Base-by-base conservation (phyloP, 2,113 vertebrate genomes). In the Leuciscus idus region DNA sequence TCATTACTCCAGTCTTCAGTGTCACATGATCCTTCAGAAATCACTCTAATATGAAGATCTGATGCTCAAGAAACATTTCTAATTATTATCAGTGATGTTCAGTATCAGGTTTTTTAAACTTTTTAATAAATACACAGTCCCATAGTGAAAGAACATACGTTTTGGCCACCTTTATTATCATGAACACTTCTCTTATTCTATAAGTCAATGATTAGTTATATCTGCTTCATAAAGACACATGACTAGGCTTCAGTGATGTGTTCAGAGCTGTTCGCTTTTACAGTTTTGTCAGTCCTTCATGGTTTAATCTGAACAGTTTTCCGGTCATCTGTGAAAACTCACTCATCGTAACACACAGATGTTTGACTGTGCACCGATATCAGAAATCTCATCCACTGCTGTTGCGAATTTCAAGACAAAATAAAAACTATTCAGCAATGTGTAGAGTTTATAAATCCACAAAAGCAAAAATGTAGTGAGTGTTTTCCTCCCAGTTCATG, bases 341-440 rank as follows among this genome's bases (percentile, higher is more conserved):
- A 21, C 36, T 46, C 9, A 43, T 11, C 7, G 23, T 26, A 52
- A 46, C 21, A 21, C 33, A 12, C n/a, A 48, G 12, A 75, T 15
- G 26, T 30, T 36, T 78, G 75, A 50, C 46, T 1, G n/a, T 3
- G 0, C 48, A 8, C n/a, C 21, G 28, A 78, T 78, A 7, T 57
- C 30, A 52, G 12, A 12, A 36, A 57, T 36, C 52, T 80, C 57
- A 3, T 62, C 78, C 36, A 26, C 36, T 59, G 52, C 30, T 39
- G 76, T 36, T 79, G 59, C n/a, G 33, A 61, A 61, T 79, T 61
- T 36, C 30, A 15, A n/a, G 52, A 61, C 11, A 1, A 15, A 79
- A 79, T 79, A 55, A 13, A 79, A 15, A 79, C 30, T 59, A 59
- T 79, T 43, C 77, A 39, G 52, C 4, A n/a, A 79, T 36, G 52